A percentile compares a stretch with the other conserved stretches of the same genome.
phyloP scores from a whole-genome alignment of 2,113 vertebrate species.

The Equus quagga region DNA sequence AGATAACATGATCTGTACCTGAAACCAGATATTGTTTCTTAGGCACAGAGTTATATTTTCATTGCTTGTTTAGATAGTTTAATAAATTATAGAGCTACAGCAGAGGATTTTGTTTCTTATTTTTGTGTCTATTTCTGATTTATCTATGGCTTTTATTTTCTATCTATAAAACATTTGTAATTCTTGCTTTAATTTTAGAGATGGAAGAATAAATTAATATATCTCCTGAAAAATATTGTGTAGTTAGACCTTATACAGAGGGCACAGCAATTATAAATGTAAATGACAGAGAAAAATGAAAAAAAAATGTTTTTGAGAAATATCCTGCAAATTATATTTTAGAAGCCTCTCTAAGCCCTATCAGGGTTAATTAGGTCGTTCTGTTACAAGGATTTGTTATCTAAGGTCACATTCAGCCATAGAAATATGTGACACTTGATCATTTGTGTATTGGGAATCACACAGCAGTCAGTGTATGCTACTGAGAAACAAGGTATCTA shows the following conservation, averaged over 20 bases:
- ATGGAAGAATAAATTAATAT: not conserved
- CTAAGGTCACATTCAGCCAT: not conserved
- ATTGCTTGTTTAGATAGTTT: not conserved
- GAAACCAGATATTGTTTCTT: not conserved
- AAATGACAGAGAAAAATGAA: not conserved
- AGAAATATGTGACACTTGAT: not conserved
- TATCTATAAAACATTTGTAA: not conserved
- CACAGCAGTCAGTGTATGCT: not conserved
- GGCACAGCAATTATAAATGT: not conserved
- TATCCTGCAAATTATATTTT: conserved; percentile 14
- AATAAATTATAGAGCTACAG: not conserved
- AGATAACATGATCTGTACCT: not conserved
- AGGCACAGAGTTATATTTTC: not conserved
- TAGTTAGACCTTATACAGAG: not conserved
- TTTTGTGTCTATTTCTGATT: not conserved
- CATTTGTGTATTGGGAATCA: not conserved
- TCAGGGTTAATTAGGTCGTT: not conserved
- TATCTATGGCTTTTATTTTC: not conserved
- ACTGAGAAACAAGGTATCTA: not conserved
- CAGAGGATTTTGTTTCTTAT: not conserved
- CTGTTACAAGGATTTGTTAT: not conserved
- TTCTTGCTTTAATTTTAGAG: conserved; percentile 27
- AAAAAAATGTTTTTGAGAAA: not conserved
- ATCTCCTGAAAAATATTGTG: not conserved
- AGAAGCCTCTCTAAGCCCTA: not conserved